Conservation (phyloP, 2,888 invertebrate species). For the Trachelus stipa region DNA sequence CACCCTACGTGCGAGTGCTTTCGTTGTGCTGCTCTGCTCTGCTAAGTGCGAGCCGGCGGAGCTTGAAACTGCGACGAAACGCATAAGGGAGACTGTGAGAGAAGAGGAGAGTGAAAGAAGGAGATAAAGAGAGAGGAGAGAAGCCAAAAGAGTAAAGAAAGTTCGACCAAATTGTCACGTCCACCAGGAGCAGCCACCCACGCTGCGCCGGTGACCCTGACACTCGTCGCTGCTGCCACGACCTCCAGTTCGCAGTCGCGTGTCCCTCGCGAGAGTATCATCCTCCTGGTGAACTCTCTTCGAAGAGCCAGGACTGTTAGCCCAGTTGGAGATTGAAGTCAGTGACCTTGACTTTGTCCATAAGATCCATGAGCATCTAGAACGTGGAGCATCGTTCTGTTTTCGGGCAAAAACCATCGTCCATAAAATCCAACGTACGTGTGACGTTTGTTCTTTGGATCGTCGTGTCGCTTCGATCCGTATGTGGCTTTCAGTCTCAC, state of each 20-base stretch:
- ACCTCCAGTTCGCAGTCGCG: slow-evolving; percentile 4
- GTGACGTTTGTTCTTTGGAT: not conserved
- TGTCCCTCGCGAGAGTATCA: not conserved
- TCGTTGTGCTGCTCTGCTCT: slow-evolving; percentile 36
- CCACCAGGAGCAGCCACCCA: slow-evolving; percentile 20
- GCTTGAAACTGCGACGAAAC: slow-evolving; percentile 14
- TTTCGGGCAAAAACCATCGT: not conserved
- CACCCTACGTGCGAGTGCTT: slow-evolving; percentile 52
- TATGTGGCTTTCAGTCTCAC: not conserved
- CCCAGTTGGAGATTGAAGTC: not conserved
- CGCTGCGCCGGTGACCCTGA: slow-evolving; percentile 53
- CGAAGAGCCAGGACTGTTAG: not conserved
- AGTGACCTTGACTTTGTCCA: not conserved
- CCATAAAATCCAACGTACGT: not conserved
- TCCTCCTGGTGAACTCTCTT: not conserved
- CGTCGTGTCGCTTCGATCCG: not conserved
- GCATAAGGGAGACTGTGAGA: slow-evolving; percentile 7
- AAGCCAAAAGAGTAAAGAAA: not conserved
- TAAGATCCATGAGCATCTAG: not conserved
- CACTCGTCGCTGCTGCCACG: slow-evolving; percentile 38
- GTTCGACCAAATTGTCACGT: not conserved
- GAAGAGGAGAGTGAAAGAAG: slow-evolving; percentile 9
- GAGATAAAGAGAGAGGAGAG: slow-evolving; percentile 8
- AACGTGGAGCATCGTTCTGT: not conserved
- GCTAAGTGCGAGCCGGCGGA: slow-evolving; percentile 28